phyloP scores from a whole-genome alignment of 64 coral and sea anemone species.

The Montipora sp. region DNA sequence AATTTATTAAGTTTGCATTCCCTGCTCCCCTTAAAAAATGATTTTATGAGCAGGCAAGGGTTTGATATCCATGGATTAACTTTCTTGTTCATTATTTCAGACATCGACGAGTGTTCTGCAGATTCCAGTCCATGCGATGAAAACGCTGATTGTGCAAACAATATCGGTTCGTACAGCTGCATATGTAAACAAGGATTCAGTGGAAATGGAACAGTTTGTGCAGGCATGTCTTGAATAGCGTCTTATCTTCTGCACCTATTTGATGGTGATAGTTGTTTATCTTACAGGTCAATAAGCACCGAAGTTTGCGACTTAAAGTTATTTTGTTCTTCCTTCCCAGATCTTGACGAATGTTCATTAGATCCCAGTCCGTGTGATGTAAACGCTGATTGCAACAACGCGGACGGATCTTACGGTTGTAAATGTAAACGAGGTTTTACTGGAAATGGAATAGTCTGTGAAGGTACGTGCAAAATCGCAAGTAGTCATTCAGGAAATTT shows the following conservation, averaged over 20 bases:
- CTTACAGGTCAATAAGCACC: too few species aligned
- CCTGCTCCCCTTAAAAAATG: too few species aligned
- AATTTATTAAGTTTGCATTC: too few species aligned
- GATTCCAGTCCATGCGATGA: not conserved
- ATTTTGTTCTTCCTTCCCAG: not conserved
- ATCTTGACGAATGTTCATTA: conserved; percentile 60
- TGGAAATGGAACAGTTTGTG: conserved; percentile 13
- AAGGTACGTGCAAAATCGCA: not conserved
- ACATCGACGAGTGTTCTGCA: conserved; percentile 11
- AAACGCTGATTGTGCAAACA: conserved; percentile 32
- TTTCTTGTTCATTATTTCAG: not conserved
- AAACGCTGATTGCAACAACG: conserved; percentile 60
- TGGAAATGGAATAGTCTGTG: conserved; percentile 50
- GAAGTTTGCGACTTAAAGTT: too few species aligned
- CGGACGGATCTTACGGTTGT: conserved; percentile 44
- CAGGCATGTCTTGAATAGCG: conserved; percentile 29
- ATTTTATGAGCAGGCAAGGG: too few species aligned
- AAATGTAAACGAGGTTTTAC: conserved; percentile 43
- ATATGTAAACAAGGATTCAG: conserved; percentile 11
- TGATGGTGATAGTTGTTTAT: too few species aligned
- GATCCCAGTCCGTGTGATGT: conserved; percentile 23
- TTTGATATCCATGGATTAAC: too few species aligned
- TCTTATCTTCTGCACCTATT: too few species aligned
- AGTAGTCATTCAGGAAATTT: not conserved
- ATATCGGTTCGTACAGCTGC: conserved; percentile 16